These are phyloP conservation scores for Hyperoodon ampullatus DNA, from an alignment of 2,113 vertebrate species.

Conservation along the genomic window DNA sequence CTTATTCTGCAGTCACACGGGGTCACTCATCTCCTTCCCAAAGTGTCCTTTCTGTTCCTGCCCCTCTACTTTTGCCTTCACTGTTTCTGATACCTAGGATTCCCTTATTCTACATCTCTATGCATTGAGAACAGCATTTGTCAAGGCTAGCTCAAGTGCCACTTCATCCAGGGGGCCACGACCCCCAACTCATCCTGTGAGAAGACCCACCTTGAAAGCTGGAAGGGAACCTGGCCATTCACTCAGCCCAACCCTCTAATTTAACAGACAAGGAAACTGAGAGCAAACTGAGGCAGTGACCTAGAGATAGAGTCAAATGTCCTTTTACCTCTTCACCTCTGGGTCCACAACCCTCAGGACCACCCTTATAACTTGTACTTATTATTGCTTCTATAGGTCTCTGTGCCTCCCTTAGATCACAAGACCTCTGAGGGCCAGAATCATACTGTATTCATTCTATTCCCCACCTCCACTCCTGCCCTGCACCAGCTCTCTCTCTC, in stretches of 20 bases:
- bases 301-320: background rate
- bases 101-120: background rate
- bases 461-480: background rate
- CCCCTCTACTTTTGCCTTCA: background rate
- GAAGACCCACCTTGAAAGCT: background rate
- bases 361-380: background rate
- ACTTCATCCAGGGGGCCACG: background rate
- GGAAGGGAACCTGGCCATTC: background rate
- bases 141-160: background rate
- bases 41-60: background rate
- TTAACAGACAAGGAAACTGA: background rate
- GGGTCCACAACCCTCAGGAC: background rate
- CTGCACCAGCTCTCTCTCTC: too few relatives aligned
- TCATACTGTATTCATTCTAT: background rate
- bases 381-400: background rate
- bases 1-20: background rate
- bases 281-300: background rate
- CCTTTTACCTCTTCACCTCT: background rate
- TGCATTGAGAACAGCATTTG: background rate
- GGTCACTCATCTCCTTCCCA: background rate
- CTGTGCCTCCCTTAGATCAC: background rate
- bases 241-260: background rate
- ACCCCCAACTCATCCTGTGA: background rate
- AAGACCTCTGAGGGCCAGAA: background rate
- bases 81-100: background rate